A percentile compares a stretch with the other conserved stretches of the same genome.
These are phyloP conservation scores for Amphiduros pacificus DNA, from an alignment of 2,888 invertebrate genomes.

Conservation along the genomic window DNA sequence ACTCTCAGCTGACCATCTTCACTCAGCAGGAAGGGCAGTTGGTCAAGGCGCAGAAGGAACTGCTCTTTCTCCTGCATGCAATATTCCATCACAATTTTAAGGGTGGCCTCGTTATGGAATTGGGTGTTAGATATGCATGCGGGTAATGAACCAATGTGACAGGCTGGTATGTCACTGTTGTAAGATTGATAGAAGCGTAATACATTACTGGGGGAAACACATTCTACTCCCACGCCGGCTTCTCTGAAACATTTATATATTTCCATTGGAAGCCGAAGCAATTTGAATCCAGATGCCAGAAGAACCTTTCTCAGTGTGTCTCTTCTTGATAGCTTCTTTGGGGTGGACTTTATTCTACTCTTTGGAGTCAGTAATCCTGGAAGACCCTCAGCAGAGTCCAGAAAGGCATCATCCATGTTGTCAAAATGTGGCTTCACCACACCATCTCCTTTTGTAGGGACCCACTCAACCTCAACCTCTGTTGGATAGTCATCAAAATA, in stretches of 20 bases:
- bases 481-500: too few species aligned
- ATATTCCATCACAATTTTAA: constrained; percentile 29
- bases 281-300: constrained; percentile 30
- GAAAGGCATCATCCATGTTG: constrained; percentile 26
- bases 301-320: constrained; percentile 28
- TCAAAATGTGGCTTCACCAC: constrained; percentile 26
- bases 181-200: constrained; percentile 29
- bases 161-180: constrained; percentile 10
- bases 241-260: constrained; percentile 27
- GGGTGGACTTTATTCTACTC: constrained; percentile 8
- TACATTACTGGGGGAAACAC: constrained; percentile 28
- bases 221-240: constrained; percentile 29
- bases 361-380: constrained; percentile 10
- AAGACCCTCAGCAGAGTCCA: constrained; percentile 19
- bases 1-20: constrained; percentile 31
- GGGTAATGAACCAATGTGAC: constrained; percentile 26
- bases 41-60: constrained; percentile 28
- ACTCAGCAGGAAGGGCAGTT: constrained; percentile 30
- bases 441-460: constrained; percentile 23
- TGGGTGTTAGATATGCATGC: constrained; percentile 24
- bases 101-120: constrained; percentile 23
- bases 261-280: constrained; percentile 29
- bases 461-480: constrained; percentile 31
- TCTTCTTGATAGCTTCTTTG: constrained; percentile 18
- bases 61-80: constrained; percentile 27